Evolutionary conservation across 1,140 invertebrate genomes (phyloP), one percentile per base, ranked within the genome.

Genomic region (Drosophila nigrodunni): DNA sequence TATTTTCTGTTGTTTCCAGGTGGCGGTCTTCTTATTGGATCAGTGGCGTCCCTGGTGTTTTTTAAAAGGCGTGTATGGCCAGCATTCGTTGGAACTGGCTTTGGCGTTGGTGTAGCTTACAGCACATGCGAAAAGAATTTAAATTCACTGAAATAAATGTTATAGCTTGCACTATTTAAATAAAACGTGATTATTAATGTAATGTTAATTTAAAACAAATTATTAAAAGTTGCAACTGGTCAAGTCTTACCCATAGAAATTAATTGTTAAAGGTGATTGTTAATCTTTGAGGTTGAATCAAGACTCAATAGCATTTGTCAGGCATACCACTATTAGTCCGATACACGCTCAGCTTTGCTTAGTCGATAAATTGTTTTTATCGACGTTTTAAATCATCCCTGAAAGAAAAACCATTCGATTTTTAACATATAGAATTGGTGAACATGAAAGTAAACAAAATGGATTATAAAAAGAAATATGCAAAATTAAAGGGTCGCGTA

Each of bases 51-150:
- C 1, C 52, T 96, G n/a, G 91, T 96, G 41, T 96, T 96, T 83
- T 94, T 95, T 66, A 91, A 93, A 93, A 93, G 94, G 87, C 94
- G 94, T 93, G 92, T 93, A 67, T 97, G 96, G 96, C 96, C 96
- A 4, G 93, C 96, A 21, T 94, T 96, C 80, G 93, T 94, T 34
- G 96, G 96, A 21, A 94, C 94, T 73, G 96, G 96, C 37, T 95
- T 96, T 92, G 96, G 96, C 15, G 92, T 96, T 78, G 96, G 96
- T 50, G 93, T 96, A 88, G 96, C 96, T 64, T 96, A 96, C 93
- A 94, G 95, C 62, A 96, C 96, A 91, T 97, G 96, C 93, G 95
- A 96, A 93, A 94, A 94, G 78, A 94, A 95, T 44, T 81, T 96
- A 41, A 95, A 95, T 67, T 85, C 54, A 46, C 54, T 80, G 11